These are phyloP conservation scores for Puffinus mauretanicus DNA, from an alignment of 2,113 vertebrate species.

Conservation along the genomic window DNA sequence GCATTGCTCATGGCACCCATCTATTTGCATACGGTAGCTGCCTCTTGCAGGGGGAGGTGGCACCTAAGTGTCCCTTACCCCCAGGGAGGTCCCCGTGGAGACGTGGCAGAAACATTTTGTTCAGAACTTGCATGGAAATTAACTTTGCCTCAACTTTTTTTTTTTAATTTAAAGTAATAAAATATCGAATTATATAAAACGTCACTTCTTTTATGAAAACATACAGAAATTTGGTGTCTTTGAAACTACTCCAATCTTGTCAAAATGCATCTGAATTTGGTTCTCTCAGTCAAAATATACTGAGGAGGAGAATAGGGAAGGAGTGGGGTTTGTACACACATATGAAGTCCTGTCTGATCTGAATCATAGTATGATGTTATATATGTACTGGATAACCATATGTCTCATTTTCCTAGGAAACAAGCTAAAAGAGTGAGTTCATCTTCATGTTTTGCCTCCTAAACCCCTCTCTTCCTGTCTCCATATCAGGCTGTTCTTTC, in stretches of 20 bases:
- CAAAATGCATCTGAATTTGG: not conserved
- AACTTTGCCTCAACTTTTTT: not conserved
- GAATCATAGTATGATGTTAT: not conserved
- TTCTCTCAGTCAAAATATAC: not conserved
- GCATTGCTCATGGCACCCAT: not conserved
- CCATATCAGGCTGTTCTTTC: not conserved
- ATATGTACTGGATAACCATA: not conserved
- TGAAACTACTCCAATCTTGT: not conserved
- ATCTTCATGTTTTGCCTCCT: not conserved
- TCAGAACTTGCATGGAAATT: not conserved
- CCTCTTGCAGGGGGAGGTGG: not conserved
- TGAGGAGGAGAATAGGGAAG: not conserved
- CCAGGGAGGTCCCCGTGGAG: not conserved
- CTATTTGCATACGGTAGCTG: not conserved
- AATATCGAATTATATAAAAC: not conserved
- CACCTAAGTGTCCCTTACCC: not conserved
- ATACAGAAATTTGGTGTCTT: not conserved
- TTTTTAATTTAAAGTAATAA: not conserved
- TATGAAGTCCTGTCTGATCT: not conserved
- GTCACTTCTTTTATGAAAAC: not conserved
- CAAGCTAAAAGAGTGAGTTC: not conserved
- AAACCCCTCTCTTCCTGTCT: not conserved
- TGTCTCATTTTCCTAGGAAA: not conserved
- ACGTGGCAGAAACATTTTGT: accelerated
- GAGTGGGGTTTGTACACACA: not conserved